Conservation (phyloP, 2,888 invertebrate genomes). For the Ctena decussata region DNA sequence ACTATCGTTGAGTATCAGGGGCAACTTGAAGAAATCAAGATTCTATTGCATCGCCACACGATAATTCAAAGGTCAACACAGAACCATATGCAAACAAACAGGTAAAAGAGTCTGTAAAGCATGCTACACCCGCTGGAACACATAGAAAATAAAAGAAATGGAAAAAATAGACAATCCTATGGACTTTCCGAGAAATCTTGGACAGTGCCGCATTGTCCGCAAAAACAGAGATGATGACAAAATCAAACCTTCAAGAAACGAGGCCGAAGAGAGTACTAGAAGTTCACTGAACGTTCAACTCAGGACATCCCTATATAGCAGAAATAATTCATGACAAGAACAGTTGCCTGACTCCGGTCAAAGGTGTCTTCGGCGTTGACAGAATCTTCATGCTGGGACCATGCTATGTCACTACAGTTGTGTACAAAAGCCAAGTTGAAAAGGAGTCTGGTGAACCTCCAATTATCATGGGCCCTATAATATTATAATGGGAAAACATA, state of each 20-base stretch:
- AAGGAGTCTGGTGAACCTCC: neutral
- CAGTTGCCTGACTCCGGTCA: neutral
- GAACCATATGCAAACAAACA: neutral
- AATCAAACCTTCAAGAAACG: neutral
- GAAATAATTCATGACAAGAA: neutral
- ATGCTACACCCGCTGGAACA: neutral
- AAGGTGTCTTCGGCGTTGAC: neutral
- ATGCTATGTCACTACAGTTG: neutral
- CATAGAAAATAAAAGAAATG: neutral
- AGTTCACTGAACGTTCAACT: neutral
- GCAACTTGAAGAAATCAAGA: neutral
- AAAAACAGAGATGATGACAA: neutral
- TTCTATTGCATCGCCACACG: too few species aligned
- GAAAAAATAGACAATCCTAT: neutral
- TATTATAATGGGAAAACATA: neutral
- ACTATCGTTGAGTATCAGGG: too few species aligned
- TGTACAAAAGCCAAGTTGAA: neutral
- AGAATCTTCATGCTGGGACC: neutral
- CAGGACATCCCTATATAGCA: neutral
- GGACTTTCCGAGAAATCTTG: neutral
- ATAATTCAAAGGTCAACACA: too few species aligned
- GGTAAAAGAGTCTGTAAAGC: neutral
- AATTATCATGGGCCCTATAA: neutral
- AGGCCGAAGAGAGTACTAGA: neutral
- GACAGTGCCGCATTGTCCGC: neutral